phyloP scores from a whole-genome alignment of 2,888 invertebrate species.

The Petrolisthes cinctipes region DNA sequence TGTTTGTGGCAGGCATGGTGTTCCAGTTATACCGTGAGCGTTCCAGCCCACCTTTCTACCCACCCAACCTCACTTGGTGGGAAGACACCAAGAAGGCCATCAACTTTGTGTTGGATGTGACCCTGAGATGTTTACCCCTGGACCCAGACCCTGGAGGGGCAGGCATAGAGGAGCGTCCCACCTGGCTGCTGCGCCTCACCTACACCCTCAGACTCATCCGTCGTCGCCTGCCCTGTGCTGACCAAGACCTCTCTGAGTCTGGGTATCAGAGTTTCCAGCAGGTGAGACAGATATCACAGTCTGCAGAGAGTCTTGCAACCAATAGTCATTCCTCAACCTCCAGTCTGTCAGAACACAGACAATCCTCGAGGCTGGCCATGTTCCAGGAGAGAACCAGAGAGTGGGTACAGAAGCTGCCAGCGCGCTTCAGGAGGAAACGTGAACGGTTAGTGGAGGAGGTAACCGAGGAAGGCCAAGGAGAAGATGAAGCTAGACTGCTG shows the following conservation, averaged over 20 bases:
- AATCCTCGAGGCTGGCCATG: background rate
- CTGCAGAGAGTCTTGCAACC: constrained; percentile 2
- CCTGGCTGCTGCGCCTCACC: constrained; percentile 35
- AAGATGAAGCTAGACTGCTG: constrained; percentile 44
- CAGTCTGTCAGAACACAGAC: background rate
- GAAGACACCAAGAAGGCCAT: constrained; percentile 37
- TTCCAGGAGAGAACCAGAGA: constrained; percentile 26
- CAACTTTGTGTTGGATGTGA: constrained; percentile 45
- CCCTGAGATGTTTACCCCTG: constrained; percentile 34
- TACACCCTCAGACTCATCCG: constrained; percentile 33
- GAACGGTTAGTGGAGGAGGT: constrained; percentile 4
- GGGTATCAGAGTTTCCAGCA: constrained; percentile 54
- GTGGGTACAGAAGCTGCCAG: constrained; percentile 26
- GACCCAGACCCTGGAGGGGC: constrained; percentile 46
- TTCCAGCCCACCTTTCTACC: constrained; percentile 77
- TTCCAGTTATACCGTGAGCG: constrained; percentile 75
- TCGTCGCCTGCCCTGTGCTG: constrained; percentile 22
- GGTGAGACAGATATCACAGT: constrained; percentile 29
- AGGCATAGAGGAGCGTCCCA: constrained; percentile 48
- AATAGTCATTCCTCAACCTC: background rate
- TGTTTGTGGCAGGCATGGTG: constrained; percentile 74
- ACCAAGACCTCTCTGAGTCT: constrained; percentile 28
- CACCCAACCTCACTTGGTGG: constrained; percentile 69
- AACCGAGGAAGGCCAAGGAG: constrained; percentile 21
- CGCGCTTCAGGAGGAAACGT: background rate